phyloP scores from a whole-genome alignment of 2,888 invertebrate genomes.

The Trachelus stipa region DNA sequence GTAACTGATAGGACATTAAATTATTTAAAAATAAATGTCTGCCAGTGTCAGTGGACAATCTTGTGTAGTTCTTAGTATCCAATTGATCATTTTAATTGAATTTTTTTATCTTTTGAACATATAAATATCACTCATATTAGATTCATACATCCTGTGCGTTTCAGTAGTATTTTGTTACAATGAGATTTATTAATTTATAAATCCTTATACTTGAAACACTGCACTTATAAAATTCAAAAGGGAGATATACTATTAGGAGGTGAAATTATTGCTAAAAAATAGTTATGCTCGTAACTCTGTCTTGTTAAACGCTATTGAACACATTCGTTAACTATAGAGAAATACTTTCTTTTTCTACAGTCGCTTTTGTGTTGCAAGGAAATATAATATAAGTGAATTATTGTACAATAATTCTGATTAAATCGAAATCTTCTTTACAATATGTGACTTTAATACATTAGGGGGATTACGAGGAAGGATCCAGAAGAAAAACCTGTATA shows the following conservation, averaged over 20 bases:
- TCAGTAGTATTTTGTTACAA: neutral
- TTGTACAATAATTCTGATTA: neutral
- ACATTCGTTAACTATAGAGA: neutral
- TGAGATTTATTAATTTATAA: neutral
- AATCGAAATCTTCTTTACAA: no score
- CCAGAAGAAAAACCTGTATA: neutral
- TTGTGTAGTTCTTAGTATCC: neutral
- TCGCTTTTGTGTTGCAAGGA: neutral
- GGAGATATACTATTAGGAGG: neutral
- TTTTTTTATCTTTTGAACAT: neutral
- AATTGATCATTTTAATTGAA: neutral
- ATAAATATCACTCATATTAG: neutral
- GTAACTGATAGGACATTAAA: constrained; percentile 32
- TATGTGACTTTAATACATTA: no score
- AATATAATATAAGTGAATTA: neutral
- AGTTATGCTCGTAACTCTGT: neutral
- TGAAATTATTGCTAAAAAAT: neutral
- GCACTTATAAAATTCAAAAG: neutral
- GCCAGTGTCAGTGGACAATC: neutral
- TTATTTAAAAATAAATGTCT: constrained; percentile 32
- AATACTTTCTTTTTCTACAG: neutral
- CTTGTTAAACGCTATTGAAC: neutral
- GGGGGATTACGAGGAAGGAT: neutral
- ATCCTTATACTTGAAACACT: neutral
- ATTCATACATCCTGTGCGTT: neutral